A percentile compares a stretch with the other conserved stretches of the same genome.
Evolutionary conservation across 2,888 invertebrate species (phyloP).

Genomic region (Eudasyphora cyanicolor): DNA sequence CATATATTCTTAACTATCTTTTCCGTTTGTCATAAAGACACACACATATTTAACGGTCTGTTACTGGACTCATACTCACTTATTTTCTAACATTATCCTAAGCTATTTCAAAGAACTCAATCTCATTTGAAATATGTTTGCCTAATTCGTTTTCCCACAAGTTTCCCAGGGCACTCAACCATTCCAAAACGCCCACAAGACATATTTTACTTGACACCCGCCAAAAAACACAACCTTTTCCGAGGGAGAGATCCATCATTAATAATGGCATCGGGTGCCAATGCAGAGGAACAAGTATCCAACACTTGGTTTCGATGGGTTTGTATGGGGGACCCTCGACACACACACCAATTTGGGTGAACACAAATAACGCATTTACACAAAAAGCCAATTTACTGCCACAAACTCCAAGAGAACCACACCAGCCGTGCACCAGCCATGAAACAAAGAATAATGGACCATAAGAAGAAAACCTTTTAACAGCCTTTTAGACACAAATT

Average conservation of each 20-base stretch:
- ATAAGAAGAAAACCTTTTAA: conserved; percentile 48
- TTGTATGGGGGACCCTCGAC: neutral
- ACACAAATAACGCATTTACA: conserved; percentile 14
- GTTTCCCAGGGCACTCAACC: conserved; percentile 5
- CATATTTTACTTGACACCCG: conserved; percentile 11
- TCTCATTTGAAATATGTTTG: neutral
- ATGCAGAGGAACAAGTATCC: neutral
- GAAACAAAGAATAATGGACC: neutral
- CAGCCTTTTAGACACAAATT: conserved; percentile 29
- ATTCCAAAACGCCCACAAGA: conserved; percentile 8
- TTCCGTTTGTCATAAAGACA: too few species aligned
- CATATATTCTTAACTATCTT: too few species aligned
- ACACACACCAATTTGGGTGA: neutral
- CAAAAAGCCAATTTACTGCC: conserved; percentile 10
- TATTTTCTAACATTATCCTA: too few species aligned
- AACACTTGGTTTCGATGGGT: neutral
- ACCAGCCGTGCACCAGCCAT: neutral
- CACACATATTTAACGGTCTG: too few species aligned
- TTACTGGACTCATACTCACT: too few species aligned
- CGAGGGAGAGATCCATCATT: conserved; percentile 56
- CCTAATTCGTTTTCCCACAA: neutral
- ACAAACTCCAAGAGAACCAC: too few species aligned
- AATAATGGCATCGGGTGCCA: conserved; percentile 51
- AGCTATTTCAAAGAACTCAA: too few species aligned
- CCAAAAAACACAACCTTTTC: conserved; percentile 14